Conservation (phyloP, 2,797 vertebrate genomes). For the Coreius guichenoti region DNA sequence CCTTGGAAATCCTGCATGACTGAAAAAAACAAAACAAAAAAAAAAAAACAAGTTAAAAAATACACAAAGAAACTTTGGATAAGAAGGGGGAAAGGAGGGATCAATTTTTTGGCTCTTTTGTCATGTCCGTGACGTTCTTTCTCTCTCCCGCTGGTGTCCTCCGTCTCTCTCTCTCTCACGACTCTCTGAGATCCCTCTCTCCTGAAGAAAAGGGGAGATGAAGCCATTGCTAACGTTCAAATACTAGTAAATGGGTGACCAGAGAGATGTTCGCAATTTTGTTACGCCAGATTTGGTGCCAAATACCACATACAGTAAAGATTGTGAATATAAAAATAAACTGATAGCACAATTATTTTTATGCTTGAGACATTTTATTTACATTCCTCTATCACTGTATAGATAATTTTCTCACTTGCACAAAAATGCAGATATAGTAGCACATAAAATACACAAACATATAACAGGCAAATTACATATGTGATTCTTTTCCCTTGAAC, state of each 20-base stretch:
- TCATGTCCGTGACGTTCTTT: conserved; percentile 70
- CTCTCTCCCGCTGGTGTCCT: conserved; percentile 52
- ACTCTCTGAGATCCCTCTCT: conserved; percentile 47
- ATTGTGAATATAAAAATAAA: conserved; percentile 1
- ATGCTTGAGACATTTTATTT: conserved; percentile 15
- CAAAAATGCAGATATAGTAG: conserved; percentile 34
- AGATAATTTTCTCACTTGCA: conserved; percentile 40
- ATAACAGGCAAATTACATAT: conserved; percentile 8
- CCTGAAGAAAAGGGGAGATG: conserved; percentile 63
- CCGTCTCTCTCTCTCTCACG: conserved; percentile 50
- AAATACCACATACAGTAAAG: conserved; percentile 22
- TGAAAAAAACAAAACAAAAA: conserved; percentile 71
- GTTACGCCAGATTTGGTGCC: conserved; percentile 30
- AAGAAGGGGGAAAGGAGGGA: conserved; percentile 63
- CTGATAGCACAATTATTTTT: conserved; percentile 49
- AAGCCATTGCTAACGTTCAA: conserved; percentile 22
- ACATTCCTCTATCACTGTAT: conserved; percentile 28
- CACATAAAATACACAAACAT: conserved; percentile 17
- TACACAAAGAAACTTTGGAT: conserved; percentile 75
- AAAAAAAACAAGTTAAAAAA: conserved; percentile 55
- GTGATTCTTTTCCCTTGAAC: conserved; percentile 40
- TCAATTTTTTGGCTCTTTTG: conserved; percentile 71
- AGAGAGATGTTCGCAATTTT: conserved; percentile 13
- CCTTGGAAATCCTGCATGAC: conserved; percentile 83
- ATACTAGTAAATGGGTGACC: background rate